These are phyloP conservation scores for Pseudomyrmex dendroicus DNA, from an alignment of 1,140 invertebrate genomes.

Conservation along the genomic window DNA sequence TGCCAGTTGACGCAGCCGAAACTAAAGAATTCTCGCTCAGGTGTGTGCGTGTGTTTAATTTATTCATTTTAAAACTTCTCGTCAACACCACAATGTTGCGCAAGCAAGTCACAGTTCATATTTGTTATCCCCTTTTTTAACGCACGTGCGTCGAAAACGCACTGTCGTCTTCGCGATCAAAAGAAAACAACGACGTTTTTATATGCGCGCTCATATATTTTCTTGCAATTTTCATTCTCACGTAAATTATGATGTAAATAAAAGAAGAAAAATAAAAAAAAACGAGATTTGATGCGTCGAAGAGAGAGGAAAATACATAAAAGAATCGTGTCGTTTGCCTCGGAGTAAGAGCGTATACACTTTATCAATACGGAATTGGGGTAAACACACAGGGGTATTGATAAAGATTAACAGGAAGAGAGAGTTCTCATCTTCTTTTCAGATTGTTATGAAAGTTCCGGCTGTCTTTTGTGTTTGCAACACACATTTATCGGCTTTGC, in stretches of 20 bases:
- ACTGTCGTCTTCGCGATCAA: no score
- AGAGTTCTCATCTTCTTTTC: constrained; percentile 28
- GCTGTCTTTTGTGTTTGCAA: constrained; percentile 27
- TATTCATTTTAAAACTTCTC: not conserved
- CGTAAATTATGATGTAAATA: not conserved
- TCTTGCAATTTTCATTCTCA: not conserved
- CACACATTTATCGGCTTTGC: constrained; percentile 14
- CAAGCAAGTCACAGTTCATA: not conserved
- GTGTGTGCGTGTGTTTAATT: not conserved
- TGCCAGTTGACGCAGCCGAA: constrained; percentile 52
- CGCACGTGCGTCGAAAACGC: no score
- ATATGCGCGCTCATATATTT: not conserved
- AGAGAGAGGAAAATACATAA: not conserved
- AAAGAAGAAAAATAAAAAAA: not conserved
- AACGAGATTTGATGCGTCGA: not conserved
- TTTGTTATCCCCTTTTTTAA: no score
- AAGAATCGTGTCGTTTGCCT: constrained; percentile 32
- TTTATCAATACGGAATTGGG: constrained; percentile 37
- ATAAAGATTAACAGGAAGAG: constrained; percentile 45
- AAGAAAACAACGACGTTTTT: no score
- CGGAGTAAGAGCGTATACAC: constrained; percentile 7
- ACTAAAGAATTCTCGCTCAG: constrained; percentile 34
- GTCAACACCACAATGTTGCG: not conserved
- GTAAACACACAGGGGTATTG: not conserved
- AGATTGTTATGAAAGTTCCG: constrained; percentile 40